Conservation (phyloP, 1,140 invertebrate species). For the Tetranychus cinnabarinus region DNA sequence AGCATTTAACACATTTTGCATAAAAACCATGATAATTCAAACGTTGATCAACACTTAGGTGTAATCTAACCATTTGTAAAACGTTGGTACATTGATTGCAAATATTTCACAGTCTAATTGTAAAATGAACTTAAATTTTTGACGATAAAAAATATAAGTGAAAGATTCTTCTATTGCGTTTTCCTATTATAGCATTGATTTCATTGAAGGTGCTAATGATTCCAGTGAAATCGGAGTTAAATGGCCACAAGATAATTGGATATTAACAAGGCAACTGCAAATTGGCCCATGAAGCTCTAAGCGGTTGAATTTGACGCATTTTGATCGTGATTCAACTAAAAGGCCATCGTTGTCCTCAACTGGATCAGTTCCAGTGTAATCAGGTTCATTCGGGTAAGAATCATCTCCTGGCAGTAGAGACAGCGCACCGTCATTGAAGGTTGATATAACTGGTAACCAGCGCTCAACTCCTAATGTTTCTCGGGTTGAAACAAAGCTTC, state of each 20-base stretch:
- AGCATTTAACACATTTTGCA: too few relatives aligned
- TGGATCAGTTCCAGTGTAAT: constrained; percentile 11
- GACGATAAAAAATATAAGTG: too few relatives aligned
- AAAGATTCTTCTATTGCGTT: too few relatives aligned
- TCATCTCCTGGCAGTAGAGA: constrained; percentile 21
- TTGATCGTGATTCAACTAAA: constrained; percentile 11
- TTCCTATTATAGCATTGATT: too few relatives aligned
- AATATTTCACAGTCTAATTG: too few relatives aligned
- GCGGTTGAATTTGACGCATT: constrained; percentile 11
- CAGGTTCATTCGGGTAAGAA: constrained; percentile 14
- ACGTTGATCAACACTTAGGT: too few relatives aligned
- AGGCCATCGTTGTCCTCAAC: constrained; percentile 8
- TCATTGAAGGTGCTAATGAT: too few relatives aligned
- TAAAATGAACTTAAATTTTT: too few relatives aligned
- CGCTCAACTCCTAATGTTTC: constrained; percentile 16
- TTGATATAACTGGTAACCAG: constrained; percentile 22
- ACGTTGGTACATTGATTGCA: too few relatives aligned
- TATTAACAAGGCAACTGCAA: constrained; percentile 10
- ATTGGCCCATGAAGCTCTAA: constrained; percentile 13
- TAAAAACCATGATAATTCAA: too few relatives aligned
- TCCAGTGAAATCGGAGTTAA: constrained; percentile 7
- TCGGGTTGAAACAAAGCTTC: constrained; percentile 17
- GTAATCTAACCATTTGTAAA: too few relatives aligned
- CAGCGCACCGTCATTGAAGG: constrained; percentile 20
- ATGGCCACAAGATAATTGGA: constrained; percentile 14